Evolutionary conservation across 2,113 vertebrate species (phyloP).

Genomic region (Oncorhynchus masou): DNA sequence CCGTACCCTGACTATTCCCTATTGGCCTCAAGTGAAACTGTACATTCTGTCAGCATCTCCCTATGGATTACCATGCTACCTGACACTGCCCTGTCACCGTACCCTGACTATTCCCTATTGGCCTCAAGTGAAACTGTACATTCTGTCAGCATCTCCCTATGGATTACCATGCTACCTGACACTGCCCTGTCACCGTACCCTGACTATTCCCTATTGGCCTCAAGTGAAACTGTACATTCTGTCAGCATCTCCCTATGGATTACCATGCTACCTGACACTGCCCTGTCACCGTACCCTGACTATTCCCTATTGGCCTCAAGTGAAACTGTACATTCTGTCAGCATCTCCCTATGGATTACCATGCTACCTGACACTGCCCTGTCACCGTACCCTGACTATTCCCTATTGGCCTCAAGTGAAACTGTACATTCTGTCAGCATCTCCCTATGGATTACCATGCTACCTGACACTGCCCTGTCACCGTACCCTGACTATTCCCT

Average conservation of each 20-base stretch:
- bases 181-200: conserved; percentile 5
- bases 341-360: not conserved
- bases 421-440: not conserved
- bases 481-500: conserved; percentile 33
- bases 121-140: not conserved
- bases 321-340: not conserved
- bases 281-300: conserved; percentile 8
- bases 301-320: conserved; percentile 25
- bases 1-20: conserved; percentile 33
- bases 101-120: conserved; percentile 36
- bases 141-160: not conserved
- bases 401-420: conserved; percentile 16
- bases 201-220: conserved; percentile 24
- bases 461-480: too few species aligned
- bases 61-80: too few species aligned
- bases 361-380: too few species aligned
- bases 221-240: not conserved
- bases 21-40: conserved; percentile 1
- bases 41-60: not conserved
- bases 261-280: too few species aligned
- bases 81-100: too few species aligned
- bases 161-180: too few species aligned
- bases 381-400: conserved; percentile 25
- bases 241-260: not conserved
- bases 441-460: not conserved